phyloP scores from a whole-genome alignment of 2,888 invertebrate species.

The Dasysyrphus albostriatus region DNA sequence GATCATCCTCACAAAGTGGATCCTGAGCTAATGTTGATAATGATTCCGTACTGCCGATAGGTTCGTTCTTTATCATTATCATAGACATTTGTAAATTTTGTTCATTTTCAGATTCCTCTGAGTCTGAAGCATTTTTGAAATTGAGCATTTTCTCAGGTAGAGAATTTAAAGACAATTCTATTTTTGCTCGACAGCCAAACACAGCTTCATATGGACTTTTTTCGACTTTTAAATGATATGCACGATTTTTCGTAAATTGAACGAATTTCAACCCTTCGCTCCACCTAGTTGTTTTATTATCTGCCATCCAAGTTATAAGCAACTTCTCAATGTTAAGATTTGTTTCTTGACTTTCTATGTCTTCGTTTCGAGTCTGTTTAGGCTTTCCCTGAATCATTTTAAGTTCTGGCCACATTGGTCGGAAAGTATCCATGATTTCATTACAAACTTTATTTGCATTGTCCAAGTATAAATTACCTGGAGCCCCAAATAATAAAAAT shows the following conservation, averaged over 20 bases:
- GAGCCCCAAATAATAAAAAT: background rate
- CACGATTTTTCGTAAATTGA: constrained; percentile 82
- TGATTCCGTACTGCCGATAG: background rate
- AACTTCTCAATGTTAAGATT: constrained; percentile 18
- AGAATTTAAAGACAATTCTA: background rate
- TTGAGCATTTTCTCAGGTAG: background rate
- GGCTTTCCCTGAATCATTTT: constrained; percentile 84
- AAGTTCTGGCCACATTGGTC: constrained; percentile 77
- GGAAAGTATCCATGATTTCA: background rate
- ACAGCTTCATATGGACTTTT: constrained; percentile 53
- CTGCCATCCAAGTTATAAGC: constrained; percentile 8
- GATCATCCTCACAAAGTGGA: background rate
- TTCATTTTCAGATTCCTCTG: background rate
- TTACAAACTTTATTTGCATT: background rate
- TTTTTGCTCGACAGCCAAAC: background rate
- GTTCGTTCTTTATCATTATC: constrained; percentile 21
- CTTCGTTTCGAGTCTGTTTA: background rate
- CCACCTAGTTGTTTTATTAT: constrained; percentile 16
- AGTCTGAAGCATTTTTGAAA: background rate
- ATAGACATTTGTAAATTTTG: background rate
- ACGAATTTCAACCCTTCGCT: constrained; percentile 10
- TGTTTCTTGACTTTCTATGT: background rate
- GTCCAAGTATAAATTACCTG: constrained; percentile 1
- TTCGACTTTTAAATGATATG: constrained; percentile 80
- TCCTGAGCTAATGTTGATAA: background rate